Percentiles rank a stretch among this genome's conserved stretches.
phyloP scores from a whole-genome alignment of 2,113 vertebrate genomes.

The Stigmatopora argus region DNA sequence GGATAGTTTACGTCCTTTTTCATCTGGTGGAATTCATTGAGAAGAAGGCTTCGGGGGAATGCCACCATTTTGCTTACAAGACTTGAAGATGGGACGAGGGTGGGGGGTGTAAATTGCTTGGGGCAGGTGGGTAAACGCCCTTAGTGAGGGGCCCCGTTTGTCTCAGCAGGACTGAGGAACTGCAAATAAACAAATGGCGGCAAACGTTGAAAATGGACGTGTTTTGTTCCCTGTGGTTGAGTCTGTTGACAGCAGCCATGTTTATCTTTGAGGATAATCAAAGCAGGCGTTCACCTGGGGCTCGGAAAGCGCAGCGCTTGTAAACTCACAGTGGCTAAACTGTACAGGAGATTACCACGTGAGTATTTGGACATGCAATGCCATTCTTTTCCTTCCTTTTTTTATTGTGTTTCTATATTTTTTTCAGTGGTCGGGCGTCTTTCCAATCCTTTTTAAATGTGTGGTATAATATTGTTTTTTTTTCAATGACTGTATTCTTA shows the following conservation, averaged over 20 bases:
- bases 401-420: conserved; percentile 95
- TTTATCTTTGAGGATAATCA: conserved; percentile 77
- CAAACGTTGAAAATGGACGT: conserved; percentile 20
- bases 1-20: neutral
- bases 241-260: conserved; percentile 98
- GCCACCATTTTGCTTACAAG: conserved; percentile 3
- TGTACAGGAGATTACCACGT: conserved; percentile 83
- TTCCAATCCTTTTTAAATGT: conserved; percentile 80
- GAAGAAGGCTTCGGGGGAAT: conserved; percentile 29
- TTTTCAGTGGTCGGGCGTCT: conserved; percentile 85
- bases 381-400: conserved; percentile 96
- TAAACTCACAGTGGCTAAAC: conserved; percentile 84
- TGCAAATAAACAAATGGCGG: conserved; percentile 77
- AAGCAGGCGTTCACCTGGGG: conserved; percentile 6
- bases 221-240: conserved; percentile 83
- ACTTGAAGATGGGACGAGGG: neutral
- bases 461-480: conserved; percentile 55
- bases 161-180: conserved; percentile 97
- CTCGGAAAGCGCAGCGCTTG: conserved; percentile 68
- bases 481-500: neutral
- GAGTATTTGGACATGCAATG: conserved; percentile 97
- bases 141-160: conserved; percentile 75
- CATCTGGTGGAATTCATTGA: conserved; percentile 24
- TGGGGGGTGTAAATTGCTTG: conserved; percentile 10
- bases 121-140: conserved; percentile 22